Evolutionary conservation across 35 echinoderm and acorn worm genomes (phyloP).

Genomic region (Strongylocentrotus purpuratus): DNA sequence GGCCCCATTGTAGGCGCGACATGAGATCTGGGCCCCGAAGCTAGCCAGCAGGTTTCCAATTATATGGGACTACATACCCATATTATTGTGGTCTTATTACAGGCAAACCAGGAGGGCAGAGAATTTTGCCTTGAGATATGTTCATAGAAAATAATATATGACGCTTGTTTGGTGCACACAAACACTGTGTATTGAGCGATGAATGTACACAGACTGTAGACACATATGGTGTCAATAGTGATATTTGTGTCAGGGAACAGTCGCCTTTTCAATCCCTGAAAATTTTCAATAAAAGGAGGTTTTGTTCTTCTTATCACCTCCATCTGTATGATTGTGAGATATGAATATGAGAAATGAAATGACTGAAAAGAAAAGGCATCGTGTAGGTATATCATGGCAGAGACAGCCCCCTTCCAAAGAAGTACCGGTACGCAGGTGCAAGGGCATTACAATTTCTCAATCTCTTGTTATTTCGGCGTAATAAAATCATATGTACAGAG

Average conservation of each 20-base stretch:
- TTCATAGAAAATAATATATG: neutral
- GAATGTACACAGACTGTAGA: neutral
- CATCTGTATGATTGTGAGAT: neutral
- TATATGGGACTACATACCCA: neutral
- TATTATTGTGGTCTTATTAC: slow-evolving; percentile 1
- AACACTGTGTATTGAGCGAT: neutral
- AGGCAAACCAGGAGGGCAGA: neutral
- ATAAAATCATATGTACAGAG: no score
- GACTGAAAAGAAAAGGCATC: neutral
- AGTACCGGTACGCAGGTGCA: no score
- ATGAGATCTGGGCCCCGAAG: neutral
- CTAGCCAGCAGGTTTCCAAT: neutral
- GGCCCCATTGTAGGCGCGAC: neutral
- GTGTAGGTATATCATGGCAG: no score
- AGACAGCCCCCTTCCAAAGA: no score
- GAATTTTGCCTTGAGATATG: neutral
- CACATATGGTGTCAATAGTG: neutral
- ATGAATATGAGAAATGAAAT: neutral
- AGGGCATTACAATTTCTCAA: no score
- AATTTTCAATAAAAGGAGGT: neutral
- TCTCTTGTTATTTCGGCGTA: no score
- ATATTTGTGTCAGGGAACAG: neutral
- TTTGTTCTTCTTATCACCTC: neutral
- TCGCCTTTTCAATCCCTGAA: neutral
- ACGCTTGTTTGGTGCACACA: neutral